These are phyloP conservation scores for Suricata suricatta DNA, from an alignment of 2,113 vertebrate genomes.

Conservation along the genomic window DNA sequence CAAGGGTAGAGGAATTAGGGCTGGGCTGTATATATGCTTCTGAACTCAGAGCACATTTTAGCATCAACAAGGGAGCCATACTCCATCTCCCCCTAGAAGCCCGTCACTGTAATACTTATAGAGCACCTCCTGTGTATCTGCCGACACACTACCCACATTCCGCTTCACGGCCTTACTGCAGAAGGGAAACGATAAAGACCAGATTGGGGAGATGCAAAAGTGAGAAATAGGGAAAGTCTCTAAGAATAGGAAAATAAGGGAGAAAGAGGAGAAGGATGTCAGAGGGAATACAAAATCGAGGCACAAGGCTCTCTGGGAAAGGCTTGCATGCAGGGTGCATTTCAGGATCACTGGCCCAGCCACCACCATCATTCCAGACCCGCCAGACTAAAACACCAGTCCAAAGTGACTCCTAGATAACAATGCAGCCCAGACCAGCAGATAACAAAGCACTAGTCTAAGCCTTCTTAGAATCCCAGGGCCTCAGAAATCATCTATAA, in stretches of 20 bases:
- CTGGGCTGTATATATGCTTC: neutral
- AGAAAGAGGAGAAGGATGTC: neutral
- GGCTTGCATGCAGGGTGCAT: neutral
- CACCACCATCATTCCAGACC: neutral
- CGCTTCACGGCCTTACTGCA: neutral
- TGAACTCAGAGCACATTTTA: neutral
- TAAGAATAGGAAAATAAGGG: neutral
- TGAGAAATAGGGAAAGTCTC: conserved; percentile 5
- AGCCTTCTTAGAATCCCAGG: neutral
- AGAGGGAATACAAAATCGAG: neutral
- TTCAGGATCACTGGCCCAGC: neutral
- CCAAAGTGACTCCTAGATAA: conserved; percentile 30
- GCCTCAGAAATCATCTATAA: neutral
- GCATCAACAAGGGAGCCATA: neutral
- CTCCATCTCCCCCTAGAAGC: neutral
- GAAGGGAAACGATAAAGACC: conserved; percentile 13
- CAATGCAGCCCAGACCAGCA: neutral
- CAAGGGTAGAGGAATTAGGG: neutral
- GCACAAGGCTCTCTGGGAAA: neutral
- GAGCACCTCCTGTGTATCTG: neutral
- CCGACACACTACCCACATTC: neutral
- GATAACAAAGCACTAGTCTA: neutral
- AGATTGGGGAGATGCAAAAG: neutral
- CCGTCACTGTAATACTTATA: neutral
- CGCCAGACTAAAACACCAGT: conserved; percentile 3